Evolutionary conservation across 2,888 invertebrate genomes (phyloP), one percentile per base, ranked within the genome.

Genomic region (Dioctria rufipes): DNA sequence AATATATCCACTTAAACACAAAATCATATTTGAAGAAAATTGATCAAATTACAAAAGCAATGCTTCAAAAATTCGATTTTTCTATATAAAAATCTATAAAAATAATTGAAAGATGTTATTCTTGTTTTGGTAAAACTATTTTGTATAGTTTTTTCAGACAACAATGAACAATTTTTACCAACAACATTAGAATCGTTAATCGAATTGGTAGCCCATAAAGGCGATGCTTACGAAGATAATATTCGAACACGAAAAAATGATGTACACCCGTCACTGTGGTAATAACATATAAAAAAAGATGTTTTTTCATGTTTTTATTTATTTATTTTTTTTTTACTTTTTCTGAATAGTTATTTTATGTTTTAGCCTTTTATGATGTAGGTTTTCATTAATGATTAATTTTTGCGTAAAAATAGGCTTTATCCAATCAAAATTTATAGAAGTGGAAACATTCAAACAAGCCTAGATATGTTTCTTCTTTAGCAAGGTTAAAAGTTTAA

Each of bases 191-290:
- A 90, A 85, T 91, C 91, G 86, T 91, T 92, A 87, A 89, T 89
- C 88, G 92, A 92, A 87, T 87, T 89, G 88, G 92, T 92, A 87
- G 92, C 92, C 88, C 89, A 90, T 89, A 91, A 91, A 89, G 92
- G 92, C 86, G 92, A 92, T 90, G 91, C 91, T 88, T 92, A 92
- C 91, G 92, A 92, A 91, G 91, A 91, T 90, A 91, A 91, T 89
- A 91, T 92, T 91, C 88, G 88, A 85, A 86, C 87, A 86, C 87
- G 86, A 79, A 89, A 87, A 87, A 88, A 88, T 87, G 88, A 88
- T 84, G 86, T 89, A 85, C 88, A 88, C 86, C 86, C 89, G 85
- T 86, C 88, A 85, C 85, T 89, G 87, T 88, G 89, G 89, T 89
- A 89, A 89, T 82, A 65, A 80, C 78, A 73, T 78, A 73, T 61